Evolutionary conservation across 2,797 vertebrate genomes (phyloP).

Genomic region (Anisognathus igniventris): DNA sequence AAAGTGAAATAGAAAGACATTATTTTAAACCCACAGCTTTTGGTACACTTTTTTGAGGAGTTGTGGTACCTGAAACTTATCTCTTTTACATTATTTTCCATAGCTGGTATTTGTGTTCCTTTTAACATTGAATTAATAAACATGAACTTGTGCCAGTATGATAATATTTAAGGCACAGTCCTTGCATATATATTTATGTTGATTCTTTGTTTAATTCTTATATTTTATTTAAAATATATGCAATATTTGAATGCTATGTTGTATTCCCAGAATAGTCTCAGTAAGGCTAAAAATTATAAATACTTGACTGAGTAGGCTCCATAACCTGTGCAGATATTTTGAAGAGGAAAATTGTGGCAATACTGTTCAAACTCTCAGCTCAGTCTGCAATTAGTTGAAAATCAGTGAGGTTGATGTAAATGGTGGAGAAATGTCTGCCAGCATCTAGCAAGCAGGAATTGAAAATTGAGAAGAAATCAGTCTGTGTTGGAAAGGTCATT

Average conservation of each 20-base stretch:
- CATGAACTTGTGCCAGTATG: background rate
- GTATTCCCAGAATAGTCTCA: background rate
- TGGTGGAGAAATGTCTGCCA: background rate
- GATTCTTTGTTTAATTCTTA: background rate
- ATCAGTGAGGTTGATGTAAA: background rate
- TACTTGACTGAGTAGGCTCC: background rate
- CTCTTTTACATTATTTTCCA: background rate
- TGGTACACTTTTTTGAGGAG: background rate
- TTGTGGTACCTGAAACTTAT: background rate
- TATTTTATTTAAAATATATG: background rate
- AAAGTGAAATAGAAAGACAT: background rate
- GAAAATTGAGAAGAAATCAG: constrained; percentile 31
- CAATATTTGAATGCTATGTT: background rate
- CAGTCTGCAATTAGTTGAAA: background rate
- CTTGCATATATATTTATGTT: background rate
- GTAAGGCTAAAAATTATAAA: background rate
- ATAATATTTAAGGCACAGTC: background rate
- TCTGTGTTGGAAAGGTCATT: background rate
- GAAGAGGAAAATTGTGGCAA: background rate
- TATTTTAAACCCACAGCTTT: background rate
- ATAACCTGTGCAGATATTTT: background rate
- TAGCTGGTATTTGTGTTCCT: background rate
- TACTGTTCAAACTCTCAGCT: background rate
- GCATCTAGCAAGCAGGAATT: background rate
- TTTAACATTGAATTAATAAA: background rate